These are phyloP conservation scores for Peromyscus melanophrys DNA, from an alignment of 2,797 vertebrate genomes.

Conservation along the genomic window DNA sequence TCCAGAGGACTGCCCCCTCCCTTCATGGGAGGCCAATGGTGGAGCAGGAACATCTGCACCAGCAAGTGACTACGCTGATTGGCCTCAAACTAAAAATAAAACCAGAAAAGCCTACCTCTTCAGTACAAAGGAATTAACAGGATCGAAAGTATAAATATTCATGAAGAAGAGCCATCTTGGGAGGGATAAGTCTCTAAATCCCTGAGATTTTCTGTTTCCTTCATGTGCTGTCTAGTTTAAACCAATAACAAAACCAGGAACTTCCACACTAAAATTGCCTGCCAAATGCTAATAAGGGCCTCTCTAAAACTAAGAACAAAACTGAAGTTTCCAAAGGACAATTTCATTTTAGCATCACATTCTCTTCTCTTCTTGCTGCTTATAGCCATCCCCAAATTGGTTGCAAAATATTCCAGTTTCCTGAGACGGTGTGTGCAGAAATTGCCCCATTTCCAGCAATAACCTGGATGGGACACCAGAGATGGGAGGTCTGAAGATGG, in stretches of 20 bases:
- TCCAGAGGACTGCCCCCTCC: background rate
- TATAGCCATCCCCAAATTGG: background rate
- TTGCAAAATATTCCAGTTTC: background rate
- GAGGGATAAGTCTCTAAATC: constrained; percentile 57
- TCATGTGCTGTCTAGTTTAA: constrained; percentile 26
- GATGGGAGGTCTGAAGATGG: background rate
- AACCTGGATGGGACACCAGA: background rate
- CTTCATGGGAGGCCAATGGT: background rate
- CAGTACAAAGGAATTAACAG: constrained; percentile 58
- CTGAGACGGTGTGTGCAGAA: background rate
- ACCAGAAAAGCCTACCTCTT: constrained; percentile 43
- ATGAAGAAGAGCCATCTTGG: constrained; percentile 56
- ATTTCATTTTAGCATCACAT: background rate
- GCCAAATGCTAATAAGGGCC: background rate
- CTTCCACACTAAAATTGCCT: background rate
- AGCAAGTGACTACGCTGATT: constrained; percentile 20
- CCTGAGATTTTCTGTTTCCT: constrained; percentile 10
- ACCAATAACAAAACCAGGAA: background rate
- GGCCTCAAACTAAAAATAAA: constrained; percentile 65
- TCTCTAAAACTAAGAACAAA: constrained; percentile 18
- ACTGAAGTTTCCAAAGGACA: background rate
- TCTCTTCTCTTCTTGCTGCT: background rate
- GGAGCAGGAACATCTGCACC: background rate
- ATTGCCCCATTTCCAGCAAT: background rate
- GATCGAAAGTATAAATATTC: constrained; percentile 61